Conservation (phyloP, 1,140 invertebrate genomes). For the Drosophila parabipectinata region DNA sequence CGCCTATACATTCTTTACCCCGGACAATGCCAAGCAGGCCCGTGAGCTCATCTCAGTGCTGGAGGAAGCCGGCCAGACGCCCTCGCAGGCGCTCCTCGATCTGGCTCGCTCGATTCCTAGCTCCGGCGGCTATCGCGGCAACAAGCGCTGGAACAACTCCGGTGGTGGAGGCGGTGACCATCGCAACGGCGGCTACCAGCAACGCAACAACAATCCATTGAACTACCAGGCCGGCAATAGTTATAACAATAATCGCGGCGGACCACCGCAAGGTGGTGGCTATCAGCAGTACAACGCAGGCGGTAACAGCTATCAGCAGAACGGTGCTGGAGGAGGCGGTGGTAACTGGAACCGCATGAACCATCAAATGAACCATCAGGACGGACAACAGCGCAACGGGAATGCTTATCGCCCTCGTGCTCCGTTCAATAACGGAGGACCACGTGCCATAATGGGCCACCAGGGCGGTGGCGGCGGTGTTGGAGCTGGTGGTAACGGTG, state of each 20-base stretch:
- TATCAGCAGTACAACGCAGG: constrained; percentile 69
- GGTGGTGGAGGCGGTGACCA: constrained; percentile 25
- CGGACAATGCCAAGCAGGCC: constrained; percentile 94
- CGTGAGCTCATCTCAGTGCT: constrained; percentile 95
- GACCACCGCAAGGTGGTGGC: constrained; percentile 20
- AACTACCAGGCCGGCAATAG: constrained; percentile 74
- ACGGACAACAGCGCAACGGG: constrained; percentile 46
- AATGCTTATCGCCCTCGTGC: constrained; percentile 74
- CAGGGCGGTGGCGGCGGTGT: constrained; percentile 56
- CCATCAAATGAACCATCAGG: constrained; percentile 47
- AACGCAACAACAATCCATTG: constrained; percentile 72
- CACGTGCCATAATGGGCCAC: constrained; percentile 70
- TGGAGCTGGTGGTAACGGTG: constrained; percentile 29
- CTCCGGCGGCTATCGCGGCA: constrained; percentile 63
- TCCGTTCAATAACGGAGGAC: constrained; percentile 75
- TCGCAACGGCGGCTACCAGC: constrained; percentile 61
- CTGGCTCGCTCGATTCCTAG: constrained; percentile 85
- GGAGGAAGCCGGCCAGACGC: constrained; percentile 95
- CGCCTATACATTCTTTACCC: constrained; percentile 98
- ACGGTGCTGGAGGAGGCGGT: constrained; percentile 47
- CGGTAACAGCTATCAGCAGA: constrained; percentile 67
- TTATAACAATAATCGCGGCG: constrained; percentile 62
- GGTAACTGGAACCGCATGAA: constrained; percentile 63
- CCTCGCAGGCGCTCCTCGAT: constrained; percentile 90
- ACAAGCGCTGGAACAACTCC: constrained; percentile 77